These are phyloP conservation scores for Fundulus diaphanus DNA, from an alignment of 2,797 vertebrate genomes.

Conservation along the genomic window DNA sequence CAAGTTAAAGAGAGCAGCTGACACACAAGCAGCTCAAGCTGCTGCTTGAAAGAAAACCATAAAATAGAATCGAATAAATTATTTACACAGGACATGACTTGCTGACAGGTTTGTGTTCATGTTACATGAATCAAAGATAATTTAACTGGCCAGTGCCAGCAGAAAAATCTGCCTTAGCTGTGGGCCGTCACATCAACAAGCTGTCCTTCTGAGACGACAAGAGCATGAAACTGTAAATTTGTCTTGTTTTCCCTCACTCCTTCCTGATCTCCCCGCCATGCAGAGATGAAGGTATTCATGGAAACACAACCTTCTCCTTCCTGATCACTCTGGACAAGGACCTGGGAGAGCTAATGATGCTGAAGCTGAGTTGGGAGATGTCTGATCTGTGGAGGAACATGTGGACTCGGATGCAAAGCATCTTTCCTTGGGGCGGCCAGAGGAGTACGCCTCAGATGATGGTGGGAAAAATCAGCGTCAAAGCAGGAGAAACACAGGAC, in stretches of 20 bases:
- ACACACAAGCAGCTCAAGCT: slow-evolving; percentile 56
- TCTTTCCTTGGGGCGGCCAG: slow-evolving; percentile 84
- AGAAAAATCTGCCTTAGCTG: slow-evolving; percentile 27
- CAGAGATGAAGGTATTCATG: slow-evolving; percentile 83
- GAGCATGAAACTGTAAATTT: neutral
- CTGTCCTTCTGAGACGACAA: slow-evolving; percentile 3
- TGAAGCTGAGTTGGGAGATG: slow-evolving; percentile 88
- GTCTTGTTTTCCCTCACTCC: neutral
- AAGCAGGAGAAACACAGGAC: slow-evolving; percentile 91
- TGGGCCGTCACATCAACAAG: neutral
- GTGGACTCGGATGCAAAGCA: slow-evolving; percentile 87
- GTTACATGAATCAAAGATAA: slow-evolving; percentile 38
- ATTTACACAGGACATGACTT: slow-evolving; percentile 53
- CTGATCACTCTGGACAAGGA: slow-evolving; percentile 90
- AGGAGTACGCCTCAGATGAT: slow-evolving; percentile 76
- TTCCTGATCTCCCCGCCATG: slow-evolving; percentile 10
- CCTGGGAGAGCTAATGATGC: slow-evolving; percentile 88
- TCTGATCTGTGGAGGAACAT: slow-evolving; percentile 85
- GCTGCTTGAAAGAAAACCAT: slow-evolving; percentile 63
- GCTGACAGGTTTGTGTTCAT: slow-evolving; percentile 31
- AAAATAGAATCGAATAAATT: slow-evolving; percentile 64
- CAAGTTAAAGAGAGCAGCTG: slow-evolving; percentile 33
- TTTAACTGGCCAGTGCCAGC: slow-evolving; percentile 14
- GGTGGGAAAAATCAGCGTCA: slow-evolving; percentile 85
- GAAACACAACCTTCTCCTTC: slow-evolving; percentile 90